These are phyloP conservation scores for Callithrix jacchus DNA, from an alignment of 2,113 vertebrate genomes.

Conservation along the genomic window DNA sequence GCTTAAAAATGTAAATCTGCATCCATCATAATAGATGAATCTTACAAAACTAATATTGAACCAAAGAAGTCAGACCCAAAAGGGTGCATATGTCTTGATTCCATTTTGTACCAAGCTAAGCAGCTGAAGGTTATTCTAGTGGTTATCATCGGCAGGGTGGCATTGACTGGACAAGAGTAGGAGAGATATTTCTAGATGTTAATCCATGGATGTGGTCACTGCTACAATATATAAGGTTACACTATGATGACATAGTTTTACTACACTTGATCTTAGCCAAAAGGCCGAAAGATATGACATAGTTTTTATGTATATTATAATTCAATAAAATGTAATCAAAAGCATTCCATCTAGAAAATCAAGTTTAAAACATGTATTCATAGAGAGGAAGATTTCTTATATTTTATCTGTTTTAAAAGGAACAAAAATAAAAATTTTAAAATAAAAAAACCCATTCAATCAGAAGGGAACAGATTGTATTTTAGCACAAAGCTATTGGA, in stretches of 20 bases:
- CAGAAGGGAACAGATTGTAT: neutral
- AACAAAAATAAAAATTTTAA: neutral
- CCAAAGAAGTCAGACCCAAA: neutral
- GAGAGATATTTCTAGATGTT: neutral
- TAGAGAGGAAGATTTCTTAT: neutral
- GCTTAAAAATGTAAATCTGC: neutral
- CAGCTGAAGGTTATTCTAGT: neutral
- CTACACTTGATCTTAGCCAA: neutral
- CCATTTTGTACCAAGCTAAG: neutral
- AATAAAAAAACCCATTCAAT: neutral
- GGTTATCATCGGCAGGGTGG: neutral
- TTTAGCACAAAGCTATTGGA: neutral
- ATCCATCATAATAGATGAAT: neutral
- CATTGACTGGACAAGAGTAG: neutral
- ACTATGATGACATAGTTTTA: neutral
- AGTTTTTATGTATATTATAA: neutral
- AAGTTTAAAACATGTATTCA: neutral
- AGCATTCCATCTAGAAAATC: neutral
- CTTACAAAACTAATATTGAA: neutral
- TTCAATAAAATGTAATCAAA: neutral
- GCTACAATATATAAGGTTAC: neutral
- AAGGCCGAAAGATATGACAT: neutral
- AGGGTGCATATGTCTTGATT: neutral
- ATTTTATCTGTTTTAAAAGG: neutral
- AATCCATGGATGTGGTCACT: neutral